Evolutionary conservation across 2,888 invertebrate genomes (phyloP).

Genomic region (Eupithecia dodoneata): DNA sequence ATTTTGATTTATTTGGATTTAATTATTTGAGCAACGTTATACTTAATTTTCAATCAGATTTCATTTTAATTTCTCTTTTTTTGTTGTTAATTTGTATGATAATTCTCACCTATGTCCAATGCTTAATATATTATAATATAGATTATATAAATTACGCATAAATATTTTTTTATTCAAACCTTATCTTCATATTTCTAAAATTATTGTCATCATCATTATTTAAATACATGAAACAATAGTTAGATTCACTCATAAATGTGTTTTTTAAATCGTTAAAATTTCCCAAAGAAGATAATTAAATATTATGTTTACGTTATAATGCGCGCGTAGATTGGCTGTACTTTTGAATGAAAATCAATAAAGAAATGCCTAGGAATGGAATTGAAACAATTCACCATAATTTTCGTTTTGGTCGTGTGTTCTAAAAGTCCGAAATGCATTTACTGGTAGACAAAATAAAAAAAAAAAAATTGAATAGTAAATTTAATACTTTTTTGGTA

Average conservation of each 20-base stretch:
- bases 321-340: too few species aligned
- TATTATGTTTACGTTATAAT: too few species aligned
- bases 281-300: neutral
- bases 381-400: neutral
- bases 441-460: conserved; percentile 9
- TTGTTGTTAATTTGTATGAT: conserved; percentile 59
- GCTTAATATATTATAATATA: conserved; percentile 6
- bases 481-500: too few species aligned
- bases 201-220: neutral
- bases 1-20: too few species aligned
- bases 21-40: neutral
- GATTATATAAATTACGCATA: neutral
- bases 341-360: too few species aligned
- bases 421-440: conserved; percentile 6
- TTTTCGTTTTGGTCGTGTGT: neutral
- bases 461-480: neutral
- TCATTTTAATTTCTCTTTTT: neutral
- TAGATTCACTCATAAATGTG: neutral
- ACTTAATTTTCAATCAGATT: neutral
- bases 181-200: neutral
- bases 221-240: neutral
- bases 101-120: conserved; percentile 83
- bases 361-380: neutral
- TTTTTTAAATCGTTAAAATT: neutral
- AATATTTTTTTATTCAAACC: neutral